Evolutionary conservation across 2,888 invertebrate genomes (phyloP).

Genomic region (Andrena haemorrhoa): DNA sequence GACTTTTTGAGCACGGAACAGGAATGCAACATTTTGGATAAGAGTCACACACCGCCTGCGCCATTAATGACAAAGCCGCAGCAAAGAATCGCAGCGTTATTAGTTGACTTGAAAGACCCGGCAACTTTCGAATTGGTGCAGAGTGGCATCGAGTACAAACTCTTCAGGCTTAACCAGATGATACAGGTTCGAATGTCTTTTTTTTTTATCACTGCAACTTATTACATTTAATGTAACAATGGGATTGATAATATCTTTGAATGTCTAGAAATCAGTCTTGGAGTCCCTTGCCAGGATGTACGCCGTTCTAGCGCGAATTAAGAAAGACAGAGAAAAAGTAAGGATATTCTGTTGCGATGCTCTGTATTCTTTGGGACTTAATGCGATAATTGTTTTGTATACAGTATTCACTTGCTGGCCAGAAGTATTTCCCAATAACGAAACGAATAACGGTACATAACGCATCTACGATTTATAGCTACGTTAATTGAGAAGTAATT

Average conservation of each 20-base stretch:
- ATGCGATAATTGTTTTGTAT: conserved; percentile 82
- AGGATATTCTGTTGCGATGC: conserved; percentile 85
- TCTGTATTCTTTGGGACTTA: conserved; percentile 83
- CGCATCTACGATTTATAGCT: not conserved
- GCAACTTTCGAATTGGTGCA: conserved; percentile 70
- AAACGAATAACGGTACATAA: conserved; percentile 69
- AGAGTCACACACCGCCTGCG: conserved; percentile 84
- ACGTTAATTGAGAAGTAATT: not conserved
- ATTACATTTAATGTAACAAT: not conserved
- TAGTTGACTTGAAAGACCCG: conserved; percentile 80
- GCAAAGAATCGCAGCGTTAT: conserved; percentile 83
- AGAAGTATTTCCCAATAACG: conserved; percentile 84
- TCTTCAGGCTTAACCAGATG: conserved; percentile 70
- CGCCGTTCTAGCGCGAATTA: conserved; percentile 76
- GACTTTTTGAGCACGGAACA: conserved; percentile 66
- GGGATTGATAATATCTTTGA: conserved; percentile 3
- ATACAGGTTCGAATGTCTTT: conserved; percentile 52
- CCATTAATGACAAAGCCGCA: conserved; percentile 85
- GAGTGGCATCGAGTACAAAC: conserved; percentile 74
- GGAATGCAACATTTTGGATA: conserved; percentile 77
- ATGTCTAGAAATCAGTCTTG: conserved; percentile 64
- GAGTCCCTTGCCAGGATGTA: conserved; percentile 76
- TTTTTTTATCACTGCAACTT: not conserved
- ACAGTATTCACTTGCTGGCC: conserved; percentile 84
- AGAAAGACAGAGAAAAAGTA: conserved; percentile 84